A percentile compares a stretch with the other conserved stretches of the same genome.
These are phyloP conservation scores for Spea hammondii DNA, from an alignment of 2,797 vertebrate species.

Conservation along the genomic window DNA sequence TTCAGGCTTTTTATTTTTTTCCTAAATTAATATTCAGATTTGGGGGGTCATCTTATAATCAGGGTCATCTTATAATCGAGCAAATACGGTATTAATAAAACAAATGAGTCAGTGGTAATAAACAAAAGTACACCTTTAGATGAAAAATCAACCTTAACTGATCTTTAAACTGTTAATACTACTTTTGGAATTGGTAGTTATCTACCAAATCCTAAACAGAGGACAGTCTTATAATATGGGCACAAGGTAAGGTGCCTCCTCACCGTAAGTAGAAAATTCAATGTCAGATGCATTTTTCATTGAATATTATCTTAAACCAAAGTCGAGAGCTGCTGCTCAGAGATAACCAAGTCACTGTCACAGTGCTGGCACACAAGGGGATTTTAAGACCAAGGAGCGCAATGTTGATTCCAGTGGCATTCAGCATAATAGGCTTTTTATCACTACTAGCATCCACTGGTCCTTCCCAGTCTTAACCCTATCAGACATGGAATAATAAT, in stretches of 20 bases:
- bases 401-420: neutral
- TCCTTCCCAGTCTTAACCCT: neutral
- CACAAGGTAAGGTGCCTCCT: neutral
- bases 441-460: neutral
- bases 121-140: too few relatives aligned
- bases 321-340: neutral
- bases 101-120: too few relatives aligned
- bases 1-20: too few relatives aligned
- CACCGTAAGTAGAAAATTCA: neutral
- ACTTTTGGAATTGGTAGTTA: too few relatives aligned
- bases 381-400: neutral
- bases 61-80: too few relatives aligned
- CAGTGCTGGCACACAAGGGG: neutral
- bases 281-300: neutral
- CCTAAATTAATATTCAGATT: too few relatives aligned
- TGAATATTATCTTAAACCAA: neutral
- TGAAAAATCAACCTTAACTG: too few relatives aligned
- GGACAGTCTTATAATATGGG: too few relatives aligned
- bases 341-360: slow-evolving; percentile 32
- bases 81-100: too few relatives aligned
- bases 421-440: slow-evolving; percentile 4
- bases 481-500: neutral
- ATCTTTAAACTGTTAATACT: too few relatives aligned
- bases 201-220: too few relatives aligned
- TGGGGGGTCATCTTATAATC: too few relatives aligned